Evolutionary conservation across 1,140 invertebrate species (phyloP).

Genomic region (Drosophila nigrodunni): DNA sequence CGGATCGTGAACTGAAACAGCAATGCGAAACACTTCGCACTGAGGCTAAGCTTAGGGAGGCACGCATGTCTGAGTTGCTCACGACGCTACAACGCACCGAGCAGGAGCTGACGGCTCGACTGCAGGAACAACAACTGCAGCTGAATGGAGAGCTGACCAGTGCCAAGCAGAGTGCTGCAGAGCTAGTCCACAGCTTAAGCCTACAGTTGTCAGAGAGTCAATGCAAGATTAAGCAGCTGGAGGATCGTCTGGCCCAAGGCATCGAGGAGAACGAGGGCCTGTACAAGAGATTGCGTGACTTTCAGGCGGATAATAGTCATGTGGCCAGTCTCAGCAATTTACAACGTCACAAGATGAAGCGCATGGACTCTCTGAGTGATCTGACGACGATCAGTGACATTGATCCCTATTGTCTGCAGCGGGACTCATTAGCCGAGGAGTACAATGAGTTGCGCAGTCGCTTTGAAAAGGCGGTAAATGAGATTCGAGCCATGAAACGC

Average conservation of each 20-base stretch:
- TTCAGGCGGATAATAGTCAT: constrained; percentile 87
- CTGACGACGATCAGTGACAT: constrained; percentile 92
- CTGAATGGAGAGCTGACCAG: constrained; percentile 80
- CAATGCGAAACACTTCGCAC: constrained; percentile 90
- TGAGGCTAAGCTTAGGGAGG: constrained; percentile 87
- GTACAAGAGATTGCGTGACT: constrained; percentile 88
- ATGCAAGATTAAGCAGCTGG: constrained; percentile 79
- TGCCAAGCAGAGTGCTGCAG: constrained; percentile 84
- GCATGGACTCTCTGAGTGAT: constrained; percentile 92
- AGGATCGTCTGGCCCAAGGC: constrained; percentile 87
- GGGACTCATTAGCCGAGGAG: constrained; percentile 92
- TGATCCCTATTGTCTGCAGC: constrained; percentile 90
- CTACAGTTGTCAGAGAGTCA: constrained; percentile 76
- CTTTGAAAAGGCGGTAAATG: constrained; percentile 92
- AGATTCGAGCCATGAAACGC: constrained; percentile 92
- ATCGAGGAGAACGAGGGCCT: constrained; percentile 92
- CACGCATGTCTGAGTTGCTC: constrained; percentile 90
- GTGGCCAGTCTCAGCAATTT: constrained; percentile 84
- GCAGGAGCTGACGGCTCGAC: constrained; percentile 88
- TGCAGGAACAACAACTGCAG: constrained; percentile 86
- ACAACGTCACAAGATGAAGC: constrained; percentile 86
- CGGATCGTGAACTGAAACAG: constrained; percentile 85
- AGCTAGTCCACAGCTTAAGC: constrained; percentile 74
- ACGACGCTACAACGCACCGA: constrained; percentile 89
- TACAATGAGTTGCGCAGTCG: constrained; percentile 90